Evolutionary conservation across 2,888 invertebrate genomes (phyloP), one percentile per base, ranked within the genome.

Genomic region (Ophonus ardosiacus): DNA sequence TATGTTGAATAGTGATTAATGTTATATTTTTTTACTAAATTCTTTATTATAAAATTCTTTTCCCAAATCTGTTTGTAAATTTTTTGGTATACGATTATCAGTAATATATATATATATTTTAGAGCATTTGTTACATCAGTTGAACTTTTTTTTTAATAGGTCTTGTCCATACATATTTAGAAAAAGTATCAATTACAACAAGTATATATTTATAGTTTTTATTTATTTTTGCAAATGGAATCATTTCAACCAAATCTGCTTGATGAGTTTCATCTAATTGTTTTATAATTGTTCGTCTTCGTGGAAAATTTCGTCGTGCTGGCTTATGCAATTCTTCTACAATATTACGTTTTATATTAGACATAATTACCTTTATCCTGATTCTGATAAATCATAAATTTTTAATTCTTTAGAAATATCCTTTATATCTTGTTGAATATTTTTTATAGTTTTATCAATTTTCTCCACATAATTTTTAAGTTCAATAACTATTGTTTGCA

Each of bases 161-260:
- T 56, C 87, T 79, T 21, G 88, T 88, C 89, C 89, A 90, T 0
- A 89, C 89, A 87, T 87, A 90, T 87, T 91, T 90, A 0, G 89
- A 89, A 86, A 90, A 90, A 15, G 87, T 87, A 74, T 74, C 74
- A 40, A 74, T 43, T n/a, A 89, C 87, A 8, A 89, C 88, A 63
- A 90, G 85, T 57, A 90, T 84, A 85, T 88, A 90, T 85, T 88
- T 88, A 84, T 86, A 88, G 6, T 88, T 88, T 61, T 88, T 89
- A 86, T 90, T 90, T 51, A 86, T 78, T 43, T 85, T 86, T 21
- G 89, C 76, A 88, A 88, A 89, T 2, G 86, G 84, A 38, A 84
- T 85, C 89, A 90, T 89, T 84, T 89, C 89, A 24, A 89, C 90
- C 8, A 91, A 87, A 88, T 91, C 91, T 24, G 89, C 89, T 88